Conservation (phyloP, 2,113 vertebrate genomes). For the Leucoraja erinaceus region DNA sequence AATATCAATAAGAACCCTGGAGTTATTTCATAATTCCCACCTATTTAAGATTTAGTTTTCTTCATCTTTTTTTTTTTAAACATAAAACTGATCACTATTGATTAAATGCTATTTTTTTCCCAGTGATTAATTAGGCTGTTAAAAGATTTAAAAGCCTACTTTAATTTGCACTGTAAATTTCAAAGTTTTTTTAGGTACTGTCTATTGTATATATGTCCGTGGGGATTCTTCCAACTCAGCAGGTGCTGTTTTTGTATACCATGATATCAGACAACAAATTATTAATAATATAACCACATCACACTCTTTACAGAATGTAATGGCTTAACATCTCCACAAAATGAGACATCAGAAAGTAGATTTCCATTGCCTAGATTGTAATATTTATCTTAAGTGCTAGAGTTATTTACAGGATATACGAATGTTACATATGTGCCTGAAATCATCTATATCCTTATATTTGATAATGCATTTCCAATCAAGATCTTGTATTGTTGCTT, state of each 20-base stretch:
- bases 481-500: slow-evolving; percentile 22
- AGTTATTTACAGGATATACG: slow-evolving; percentile 35
- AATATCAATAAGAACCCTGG: background rate
- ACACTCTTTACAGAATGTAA: slow-evolving; percentile 37
- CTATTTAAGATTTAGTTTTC: background rate
- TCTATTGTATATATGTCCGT: background rate
- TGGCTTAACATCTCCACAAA: slow-evolving; percentile 25
- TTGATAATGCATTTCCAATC: slow-evolving; percentile 29
- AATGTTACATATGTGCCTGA: slow-evolving; percentile 27
- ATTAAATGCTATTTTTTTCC: background rate
- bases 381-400: slow-evolving; percentile 31
- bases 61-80: background rate
- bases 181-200: background rate
- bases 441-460: slow-evolving; percentile 27
- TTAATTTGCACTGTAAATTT: background rate
- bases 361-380: slow-evolving; percentile 29
- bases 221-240: slow-evolving; percentile 27
- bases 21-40: background rate
- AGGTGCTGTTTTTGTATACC: slow-evolving; percentile 33
- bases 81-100: background rate
- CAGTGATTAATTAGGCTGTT: background rate
- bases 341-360: slow-evolving; percentile 33
- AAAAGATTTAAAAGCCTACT: background rate
- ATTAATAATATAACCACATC: slow-evolving; percentile 35
- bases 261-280: slow-evolving; percentile 36